Conservation (phyloP, 1,140 invertebrate genomes). For the Drosophila insularis region DNA sequence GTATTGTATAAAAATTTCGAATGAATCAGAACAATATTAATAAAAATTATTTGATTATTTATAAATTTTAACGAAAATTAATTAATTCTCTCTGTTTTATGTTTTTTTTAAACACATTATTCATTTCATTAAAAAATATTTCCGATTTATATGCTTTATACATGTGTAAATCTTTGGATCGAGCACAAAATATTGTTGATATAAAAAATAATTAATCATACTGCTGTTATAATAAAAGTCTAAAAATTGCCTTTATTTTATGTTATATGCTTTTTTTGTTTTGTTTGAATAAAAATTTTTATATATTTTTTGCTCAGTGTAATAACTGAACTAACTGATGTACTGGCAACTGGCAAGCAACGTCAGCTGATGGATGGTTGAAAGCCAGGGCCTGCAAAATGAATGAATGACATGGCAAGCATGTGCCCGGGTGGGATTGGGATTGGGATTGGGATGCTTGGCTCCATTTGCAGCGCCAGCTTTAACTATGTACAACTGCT, state of each 20-base stretch:
- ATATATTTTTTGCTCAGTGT: constrained; percentile 24
- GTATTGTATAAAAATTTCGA: too few relatives aligned
- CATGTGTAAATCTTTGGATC: background rate
- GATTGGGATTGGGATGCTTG: background rate
- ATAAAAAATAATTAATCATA: too few relatives aligned
- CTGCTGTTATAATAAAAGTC: too few relatives aligned
- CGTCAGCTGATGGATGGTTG: constrained; percentile 69
- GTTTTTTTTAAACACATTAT: background rate
- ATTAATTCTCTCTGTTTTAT: too few relatives aligned
- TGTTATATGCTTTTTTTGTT: too few relatives aligned
- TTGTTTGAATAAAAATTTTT: too few relatives aligned
- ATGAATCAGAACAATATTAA: too few relatives aligned
- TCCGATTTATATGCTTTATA: too few relatives aligned
- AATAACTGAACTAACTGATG: constrained; percentile 63
- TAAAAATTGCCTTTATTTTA: too few relatives aligned
- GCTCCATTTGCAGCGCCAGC: constrained; percentile 27
- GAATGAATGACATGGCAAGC: constrained; percentile 75
- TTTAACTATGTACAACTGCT: constrained; percentile 25
- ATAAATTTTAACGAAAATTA: too few relatives aligned
- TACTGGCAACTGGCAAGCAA: constrained; percentile 56
- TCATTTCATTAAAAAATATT: background rate
- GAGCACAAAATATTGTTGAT: background rate
- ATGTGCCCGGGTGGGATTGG: constrained; percentile 44
- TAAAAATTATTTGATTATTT: too few relatives aligned
- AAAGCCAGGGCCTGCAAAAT: constrained; percentile 69